A percentile compares a stretch with the other conserved stretches of the same genome.
Evolutionary conservation across 2,888 invertebrate species (phyloP).

Genomic region (Drosophila ustulata): DNA sequence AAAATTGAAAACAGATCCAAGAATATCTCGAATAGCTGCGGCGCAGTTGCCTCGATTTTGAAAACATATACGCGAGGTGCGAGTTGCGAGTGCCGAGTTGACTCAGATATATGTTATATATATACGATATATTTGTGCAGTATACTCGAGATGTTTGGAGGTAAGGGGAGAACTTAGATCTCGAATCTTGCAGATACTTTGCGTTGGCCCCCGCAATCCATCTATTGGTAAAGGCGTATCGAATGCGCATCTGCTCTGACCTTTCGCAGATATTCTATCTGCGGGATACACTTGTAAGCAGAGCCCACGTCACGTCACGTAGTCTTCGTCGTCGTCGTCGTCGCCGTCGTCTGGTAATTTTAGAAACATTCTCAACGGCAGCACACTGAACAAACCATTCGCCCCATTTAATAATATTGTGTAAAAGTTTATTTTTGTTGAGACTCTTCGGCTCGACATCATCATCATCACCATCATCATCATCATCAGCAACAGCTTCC

Average conservation of each 20-base stretch:
- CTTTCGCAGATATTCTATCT: constrained; percentile 59
- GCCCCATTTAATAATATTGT: constrained; percentile 77
- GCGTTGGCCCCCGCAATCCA: constrained; percentile 36
- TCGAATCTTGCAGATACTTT: constrained; percentile 17
- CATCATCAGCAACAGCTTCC: background rate
- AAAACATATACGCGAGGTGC: constrained; percentile 64
- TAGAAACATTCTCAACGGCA: constrained; percentile 69
- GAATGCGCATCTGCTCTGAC: constrained; percentile 29
- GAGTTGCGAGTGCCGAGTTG: constrained; percentile 13
- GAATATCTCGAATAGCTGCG: constrained; percentile 82
- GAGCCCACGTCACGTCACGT: constrained; percentile 20
- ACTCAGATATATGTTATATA: background rate
- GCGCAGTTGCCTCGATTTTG: constrained; percentile 65
- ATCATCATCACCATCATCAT: constrained; percentile 1
- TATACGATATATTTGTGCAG: background rate
- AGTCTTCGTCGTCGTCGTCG: constrained; percentile 3
- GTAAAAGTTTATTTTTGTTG: constrained; percentile 78
- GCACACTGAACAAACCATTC: constrained; percentile 56
- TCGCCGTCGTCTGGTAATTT: constrained; percentile 64
- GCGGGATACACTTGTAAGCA: constrained; percentile 44
- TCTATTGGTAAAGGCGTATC: constrained; percentile 17
- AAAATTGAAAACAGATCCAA: constrained; percentile 83
- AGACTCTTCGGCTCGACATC: constrained; percentile 16
- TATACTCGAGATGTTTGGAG: background rate
- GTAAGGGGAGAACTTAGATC: constrained; percentile 42